Percentiles rank a stretch among this genome's conserved stretches.
Evolutionary conservation across 2,797 vertebrate species (phyloP).

Genomic region (Mormyrops boulengeri): DNA sequence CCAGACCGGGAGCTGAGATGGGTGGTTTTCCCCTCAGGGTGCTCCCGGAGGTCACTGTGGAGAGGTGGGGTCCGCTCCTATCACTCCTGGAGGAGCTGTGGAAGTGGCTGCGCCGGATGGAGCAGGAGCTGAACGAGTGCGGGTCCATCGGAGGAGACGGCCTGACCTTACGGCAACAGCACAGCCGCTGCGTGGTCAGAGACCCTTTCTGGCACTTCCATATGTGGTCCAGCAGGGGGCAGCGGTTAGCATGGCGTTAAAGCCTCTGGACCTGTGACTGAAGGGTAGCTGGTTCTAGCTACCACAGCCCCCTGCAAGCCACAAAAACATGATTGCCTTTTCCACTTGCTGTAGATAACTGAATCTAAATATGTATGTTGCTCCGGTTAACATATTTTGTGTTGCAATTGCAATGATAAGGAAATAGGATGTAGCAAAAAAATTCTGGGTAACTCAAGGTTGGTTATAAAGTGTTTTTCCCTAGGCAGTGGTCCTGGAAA

Average conservation of each 20-base stretch:
- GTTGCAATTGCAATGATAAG: background rate
- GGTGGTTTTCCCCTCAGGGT: constrained; percentile 47
- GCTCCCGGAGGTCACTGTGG: constrained; percentile 64
- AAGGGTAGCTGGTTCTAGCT: background rate
- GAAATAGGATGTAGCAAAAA: background rate
- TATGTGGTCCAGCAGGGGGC: background rate
- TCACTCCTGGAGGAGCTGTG: constrained; percentile 68
- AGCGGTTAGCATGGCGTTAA: background rate
- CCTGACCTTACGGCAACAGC: constrained; percentile 62
- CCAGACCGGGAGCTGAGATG: background rate
- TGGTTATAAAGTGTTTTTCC: background rate
- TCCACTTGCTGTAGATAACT: background rate
- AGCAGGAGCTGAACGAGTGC: constrained; percentile 65
- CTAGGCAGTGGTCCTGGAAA: background rate
- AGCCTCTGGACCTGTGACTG: background rate
- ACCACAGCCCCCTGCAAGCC: background rate
- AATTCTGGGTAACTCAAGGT: background rate
- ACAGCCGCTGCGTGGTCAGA: constrained; percentile 69
- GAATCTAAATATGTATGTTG: background rate
- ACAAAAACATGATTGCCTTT: background rate
- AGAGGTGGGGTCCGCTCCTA: constrained; percentile 68
- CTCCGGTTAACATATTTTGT: background rate
- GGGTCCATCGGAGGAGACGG: constrained; percentile 67
- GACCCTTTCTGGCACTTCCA: background rate
- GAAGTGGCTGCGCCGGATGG: constrained; percentile 67